A percentile compares a stretch with the other conserved stretches of the same genome.
phyloP scores from a whole-genome alignment of 2,797 vertebrate species.

The Acanthurus lineatus region DNA sequence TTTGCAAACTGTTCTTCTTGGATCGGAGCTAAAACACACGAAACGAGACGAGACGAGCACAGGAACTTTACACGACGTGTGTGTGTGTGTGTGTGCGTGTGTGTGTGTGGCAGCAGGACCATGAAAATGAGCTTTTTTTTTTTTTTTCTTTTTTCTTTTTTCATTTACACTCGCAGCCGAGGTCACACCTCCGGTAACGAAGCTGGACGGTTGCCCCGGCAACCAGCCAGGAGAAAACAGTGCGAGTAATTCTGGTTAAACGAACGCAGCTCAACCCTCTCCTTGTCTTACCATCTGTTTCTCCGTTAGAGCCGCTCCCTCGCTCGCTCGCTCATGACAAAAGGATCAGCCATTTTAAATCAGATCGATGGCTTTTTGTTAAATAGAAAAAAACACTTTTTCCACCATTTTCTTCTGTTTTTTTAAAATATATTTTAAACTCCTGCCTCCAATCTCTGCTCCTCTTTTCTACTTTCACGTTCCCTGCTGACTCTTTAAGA shows the following conservation, averaged over 20 bases:
- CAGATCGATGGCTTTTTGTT: constrained; percentile 22
- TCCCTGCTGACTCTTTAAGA: neutral
- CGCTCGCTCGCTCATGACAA: constrained; percentile 35
- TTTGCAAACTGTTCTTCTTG: no score
- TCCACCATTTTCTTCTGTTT: constrained; percentile 24
- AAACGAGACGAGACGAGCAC: neutral
- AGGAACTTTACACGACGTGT: constrained; percentile 11
- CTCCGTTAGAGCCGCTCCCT: constrained; percentile 24
- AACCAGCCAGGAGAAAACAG: constrained; percentile 55
- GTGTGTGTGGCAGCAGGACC: neutral
- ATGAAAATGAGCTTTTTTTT: constrained; percentile 2
- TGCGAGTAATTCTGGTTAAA: constrained; percentile 61
- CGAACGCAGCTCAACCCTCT: constrained; percentile 43
- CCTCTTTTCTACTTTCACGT: neutral
- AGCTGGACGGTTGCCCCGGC: constrained; percentile 70
- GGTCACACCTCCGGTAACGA: constrained; percentile 68
- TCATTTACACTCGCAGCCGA: constrained; percentile 57
- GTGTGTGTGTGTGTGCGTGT: no score
- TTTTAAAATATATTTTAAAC: no score
- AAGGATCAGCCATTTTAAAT: constrained; percentile 51
- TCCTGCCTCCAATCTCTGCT: neutral
- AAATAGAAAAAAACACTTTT: neutral
- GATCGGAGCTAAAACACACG: no score
- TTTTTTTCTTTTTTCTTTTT: neutral
- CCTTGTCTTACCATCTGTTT: constrained; percentile 23